These are phyloP conservation scores for Pseudochromis fuscus DNA, from an alignment of 2,797 vertebrate species.

Conservation along the genomic window DNA sequence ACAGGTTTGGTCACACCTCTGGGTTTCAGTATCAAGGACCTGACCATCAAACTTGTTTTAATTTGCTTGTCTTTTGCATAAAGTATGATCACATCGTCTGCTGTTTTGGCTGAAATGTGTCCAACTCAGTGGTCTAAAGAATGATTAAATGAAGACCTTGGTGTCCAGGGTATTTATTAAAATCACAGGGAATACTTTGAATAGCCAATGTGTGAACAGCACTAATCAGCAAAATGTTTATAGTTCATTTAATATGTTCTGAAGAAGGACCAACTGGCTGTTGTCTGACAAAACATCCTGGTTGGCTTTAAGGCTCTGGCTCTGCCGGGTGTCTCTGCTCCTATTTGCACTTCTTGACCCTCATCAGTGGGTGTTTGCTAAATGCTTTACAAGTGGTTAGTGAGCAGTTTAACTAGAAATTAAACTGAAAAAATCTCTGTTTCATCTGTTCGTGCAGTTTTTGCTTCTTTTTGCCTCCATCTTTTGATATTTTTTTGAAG, in stretches of 20 bases:
- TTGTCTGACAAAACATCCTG: not conserved
- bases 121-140: not conserved
- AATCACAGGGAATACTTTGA: too few relatives aligned
- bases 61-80: too few relatives aligned
- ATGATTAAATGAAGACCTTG: not conserved
- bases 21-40: too few relatives aligned
- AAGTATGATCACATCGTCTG: too few relatives aligned
- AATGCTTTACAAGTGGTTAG: not conserved
- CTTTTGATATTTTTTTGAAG: too few relatives aligned
- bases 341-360: slow-evolving; percentile 6
- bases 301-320: not conserved
- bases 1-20: not conserved
- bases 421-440: not conserved
- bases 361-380: not conserved
- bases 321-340: not conserved
- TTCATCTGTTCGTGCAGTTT: not conserved
- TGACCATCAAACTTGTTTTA: too few relatives aligned
- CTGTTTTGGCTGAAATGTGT: too few relatives aligned
- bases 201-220: too few relatives aligned
- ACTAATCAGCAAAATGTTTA: too few relatives aligned
- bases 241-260: too few relatives aligned
- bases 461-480: too few relatives aligned
- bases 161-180: not conserved
- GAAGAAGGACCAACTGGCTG: not conserved
- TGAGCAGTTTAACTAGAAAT: not conserved